phyloP scores from a whole-genome alignment of 2,888 invertebrate species.

The Stenchaetothrips biformis region DNA sequence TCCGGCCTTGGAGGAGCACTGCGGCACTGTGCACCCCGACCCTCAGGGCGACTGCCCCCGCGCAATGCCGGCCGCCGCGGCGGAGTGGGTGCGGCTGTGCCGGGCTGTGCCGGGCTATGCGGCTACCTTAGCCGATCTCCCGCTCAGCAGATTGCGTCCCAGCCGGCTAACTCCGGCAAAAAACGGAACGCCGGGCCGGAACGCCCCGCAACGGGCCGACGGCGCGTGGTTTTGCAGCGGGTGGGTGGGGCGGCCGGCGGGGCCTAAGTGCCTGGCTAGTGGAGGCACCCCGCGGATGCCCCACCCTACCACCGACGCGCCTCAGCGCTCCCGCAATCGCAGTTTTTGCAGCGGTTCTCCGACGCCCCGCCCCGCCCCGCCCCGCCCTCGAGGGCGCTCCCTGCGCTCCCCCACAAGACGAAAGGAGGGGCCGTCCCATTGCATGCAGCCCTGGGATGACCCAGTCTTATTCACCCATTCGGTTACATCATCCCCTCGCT shows the following conservation, averaged over 20 bases:
- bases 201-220: too few relatives aligned
- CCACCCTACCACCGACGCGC: neutral
- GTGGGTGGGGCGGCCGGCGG: neutral
- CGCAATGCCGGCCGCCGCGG: neutral
- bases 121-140: neutral
- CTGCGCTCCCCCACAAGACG: too few relatives aligned
- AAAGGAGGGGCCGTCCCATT: too few relatives aligned
- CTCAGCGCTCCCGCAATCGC: conserved; percentile 22
- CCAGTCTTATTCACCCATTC: too few relatives aligned
- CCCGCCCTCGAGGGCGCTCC: too few relatives aligned
- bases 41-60: neutral
- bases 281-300: neutral
- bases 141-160: conserved; percentile 20
- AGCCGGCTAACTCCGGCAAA: neutral
- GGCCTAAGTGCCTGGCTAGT: conserved; percentile 13
- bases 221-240: too few relatives aligned
- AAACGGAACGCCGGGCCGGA: too few relatives aligned
- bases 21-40: neutral
- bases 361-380: neutral
- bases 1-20: too few relatives aligned
- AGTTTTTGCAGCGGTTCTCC: conserved; percentile 13
- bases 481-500: too few relatives aligned
- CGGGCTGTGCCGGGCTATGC: neutral
- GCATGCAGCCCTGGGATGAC: too few relatives aligned
- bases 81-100: neutral